These are phyloP conservation scores for Mellivora capensis DNA, from an alignment of 2,113 vertebrate genomes.

Conservation along the genomic window DNA sequence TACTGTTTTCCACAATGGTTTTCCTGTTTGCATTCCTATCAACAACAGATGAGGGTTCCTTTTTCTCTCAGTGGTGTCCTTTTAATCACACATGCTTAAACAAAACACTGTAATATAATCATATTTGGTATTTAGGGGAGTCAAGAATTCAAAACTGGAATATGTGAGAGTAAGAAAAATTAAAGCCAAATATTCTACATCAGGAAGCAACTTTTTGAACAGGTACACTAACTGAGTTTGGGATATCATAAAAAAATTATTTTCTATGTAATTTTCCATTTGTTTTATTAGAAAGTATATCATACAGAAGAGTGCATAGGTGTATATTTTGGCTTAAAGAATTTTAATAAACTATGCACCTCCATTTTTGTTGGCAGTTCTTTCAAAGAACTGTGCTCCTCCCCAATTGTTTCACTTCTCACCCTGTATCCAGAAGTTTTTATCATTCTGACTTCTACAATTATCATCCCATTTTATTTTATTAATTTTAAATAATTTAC, in stretches of 20 bases:
- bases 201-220: neutral
- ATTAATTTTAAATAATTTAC: neutral
- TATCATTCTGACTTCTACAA: neutral
- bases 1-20: neutral
- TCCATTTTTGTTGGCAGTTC: neutral
- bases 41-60: neutral
- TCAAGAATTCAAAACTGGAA: slow-evolving; percentile 25
- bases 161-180: slow-evolving; percentile 19
- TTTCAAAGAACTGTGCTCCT: neutral
- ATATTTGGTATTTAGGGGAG: neutral
- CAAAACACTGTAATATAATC: neutral
- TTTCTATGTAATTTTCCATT: neutral
- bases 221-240: neutral
- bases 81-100: slow-evolving; percentile 10
- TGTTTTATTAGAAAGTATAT: neutral
- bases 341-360: neutral
- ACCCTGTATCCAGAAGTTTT: neutral
- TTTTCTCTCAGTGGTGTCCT: neutral
- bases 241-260: neutral
- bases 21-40: neutral
- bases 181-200: neutral
- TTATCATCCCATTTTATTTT: neutral
- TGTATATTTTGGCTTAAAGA: neutral
- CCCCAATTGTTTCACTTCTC: neutral
- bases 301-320: neutral